Base-by-base conservation (phyloP, 2,888 invertebrate genomes). In the Andrena hattorfiana region DNA sequence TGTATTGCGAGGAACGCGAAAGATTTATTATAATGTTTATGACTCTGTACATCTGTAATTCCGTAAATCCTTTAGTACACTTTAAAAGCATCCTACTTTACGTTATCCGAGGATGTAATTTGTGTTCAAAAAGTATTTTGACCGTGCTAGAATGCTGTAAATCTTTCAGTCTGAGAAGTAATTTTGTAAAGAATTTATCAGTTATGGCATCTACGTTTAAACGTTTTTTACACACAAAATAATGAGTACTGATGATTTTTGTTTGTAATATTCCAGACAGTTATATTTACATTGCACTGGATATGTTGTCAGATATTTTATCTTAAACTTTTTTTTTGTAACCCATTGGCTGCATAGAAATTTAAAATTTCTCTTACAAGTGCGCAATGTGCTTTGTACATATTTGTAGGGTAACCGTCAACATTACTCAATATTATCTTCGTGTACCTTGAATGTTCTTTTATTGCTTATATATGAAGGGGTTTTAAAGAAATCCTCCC, bases 191-290 rank as follows among this genome's bases (percentile, higher is more conserved):
- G 8, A 26, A 64, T 71, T 64, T 72, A 42, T 75, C 28, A 54
- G n/a, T 70, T 51, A 32, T 60, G 35, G 48, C 69, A 70, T 35
- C 66, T 78, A 75, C 7, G 70, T 76, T 74, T 54, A 68, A 75
- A 69, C 48, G 49, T 51, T 51, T 73, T 13, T 66, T 42, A 66
- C 76, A 16, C 10, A 48, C 56, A 28, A 42, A 66, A 73, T 77
- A 42, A 42, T 49, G 64, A 88, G 84, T 88, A 85, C 77, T 85
- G 83, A 79, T 72, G 49, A 64, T 71, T 59, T n/a, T 76, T 76
- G 35, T 68, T 23, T 69, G 42, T 7, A 59, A 87, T 89, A 88
- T 88, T 88, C 87, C 89, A 89, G 51, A 73, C 64, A 84, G 64
- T 85, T 75, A 54, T 74, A 59, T 48, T 64, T 70, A 69, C 30